A percentile compares a stretch with the other conserved stretches of the same genome.
These are phyloP conservation scores for Luffia ferchaultella DNA, from an alignment of 2,888 invertebrate species.

Conservation along the genomic window DNA sequence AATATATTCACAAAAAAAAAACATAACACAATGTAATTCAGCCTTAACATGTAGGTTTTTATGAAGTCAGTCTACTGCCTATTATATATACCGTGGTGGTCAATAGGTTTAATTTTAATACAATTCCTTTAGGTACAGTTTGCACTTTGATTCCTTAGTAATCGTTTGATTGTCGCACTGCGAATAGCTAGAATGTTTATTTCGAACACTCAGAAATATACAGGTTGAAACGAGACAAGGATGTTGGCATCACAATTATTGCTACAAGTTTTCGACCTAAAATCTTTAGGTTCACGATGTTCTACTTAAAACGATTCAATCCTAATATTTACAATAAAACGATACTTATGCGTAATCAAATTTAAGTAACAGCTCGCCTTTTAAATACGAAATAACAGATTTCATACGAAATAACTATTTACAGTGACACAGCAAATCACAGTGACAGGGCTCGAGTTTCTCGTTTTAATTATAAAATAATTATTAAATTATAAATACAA, in stretches of 20 bases:
- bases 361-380: constrained; percentile 39
- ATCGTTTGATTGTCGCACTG: too few relatives aligned
- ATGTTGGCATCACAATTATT: constrained; percentile 61
- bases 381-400: constrained; percentile 59
- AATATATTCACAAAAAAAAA: too few relatives aligned
- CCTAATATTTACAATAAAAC: neutral
- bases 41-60: too few relatives aligned
- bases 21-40: too few relatives aligned
- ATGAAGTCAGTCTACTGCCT: too few relatives aligned
- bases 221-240: constrained; percentile 43
- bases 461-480: too few relatives aligned
- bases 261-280: constrained; percentile 48
- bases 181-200: too few relatives aligned
- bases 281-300: constrained; percentile 50
- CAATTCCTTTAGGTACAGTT: too few relatives aligned
- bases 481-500: constrained; percentile 21
- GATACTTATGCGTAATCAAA: constrained; percentile 18
- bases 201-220: constrained; percentile 45
- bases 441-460: constrained; percentile 25
- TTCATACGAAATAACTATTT: constrained; percentile 53
- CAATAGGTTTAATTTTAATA: too few relatives aligned
- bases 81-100: too few relatives aligned
- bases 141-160: too few relatives aligned
- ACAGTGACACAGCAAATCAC: constrained; percentile 61
- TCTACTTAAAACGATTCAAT: constrained; percentile 47